A percentile compares a stretch with the other conserved stretches of the same genome.
These are phyloP conservation scores for Nephrotoma appendiculata DNA, from an alignment of 2,888 invertebrate species.

Conservation along the genomic window DNA sequence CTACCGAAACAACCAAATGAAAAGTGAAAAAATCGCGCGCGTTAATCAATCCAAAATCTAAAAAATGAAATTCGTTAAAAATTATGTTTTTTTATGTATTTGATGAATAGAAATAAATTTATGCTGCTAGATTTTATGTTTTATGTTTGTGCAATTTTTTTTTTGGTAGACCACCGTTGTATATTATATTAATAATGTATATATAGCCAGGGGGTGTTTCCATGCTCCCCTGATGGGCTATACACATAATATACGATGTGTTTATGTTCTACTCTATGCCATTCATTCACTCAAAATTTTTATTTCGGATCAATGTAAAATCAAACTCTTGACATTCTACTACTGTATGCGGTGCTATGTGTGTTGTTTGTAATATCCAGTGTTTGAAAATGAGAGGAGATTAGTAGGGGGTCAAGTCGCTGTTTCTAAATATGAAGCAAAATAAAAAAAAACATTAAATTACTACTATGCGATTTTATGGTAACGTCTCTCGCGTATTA, in stretches of 20 bases:
- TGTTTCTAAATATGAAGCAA: neutral
- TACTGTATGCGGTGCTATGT: neutral
- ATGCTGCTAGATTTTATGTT: neutral
- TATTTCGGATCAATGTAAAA: neutral
- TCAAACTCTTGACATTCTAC: neutral
- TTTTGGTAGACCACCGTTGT: neutral
- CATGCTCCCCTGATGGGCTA: neutral
- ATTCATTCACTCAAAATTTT: neutral
- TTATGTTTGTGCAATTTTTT: neutral
- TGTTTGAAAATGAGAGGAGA: neutral
- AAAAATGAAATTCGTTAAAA: neutral
- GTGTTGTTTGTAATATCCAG: neutral
- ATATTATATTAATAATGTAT: neutral
- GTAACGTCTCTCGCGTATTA: neutral
- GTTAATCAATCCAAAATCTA: neutral
- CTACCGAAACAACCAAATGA: neutral
- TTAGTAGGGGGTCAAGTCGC: neutral
- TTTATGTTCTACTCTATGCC: no score
- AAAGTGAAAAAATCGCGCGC: neutral
- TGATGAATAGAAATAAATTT: neutral
- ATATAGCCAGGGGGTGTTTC: neutral
- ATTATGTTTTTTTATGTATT: neutral
- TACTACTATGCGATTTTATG: neutral
- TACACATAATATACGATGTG: neutral
- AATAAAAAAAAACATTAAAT: neutral